Percentiles rank a stretch among this genome's conserved stretches.
phyloP scores from a whole-genome alignment of 2,113 vertebrate species.

The Guaruba guarouba region DNA sequence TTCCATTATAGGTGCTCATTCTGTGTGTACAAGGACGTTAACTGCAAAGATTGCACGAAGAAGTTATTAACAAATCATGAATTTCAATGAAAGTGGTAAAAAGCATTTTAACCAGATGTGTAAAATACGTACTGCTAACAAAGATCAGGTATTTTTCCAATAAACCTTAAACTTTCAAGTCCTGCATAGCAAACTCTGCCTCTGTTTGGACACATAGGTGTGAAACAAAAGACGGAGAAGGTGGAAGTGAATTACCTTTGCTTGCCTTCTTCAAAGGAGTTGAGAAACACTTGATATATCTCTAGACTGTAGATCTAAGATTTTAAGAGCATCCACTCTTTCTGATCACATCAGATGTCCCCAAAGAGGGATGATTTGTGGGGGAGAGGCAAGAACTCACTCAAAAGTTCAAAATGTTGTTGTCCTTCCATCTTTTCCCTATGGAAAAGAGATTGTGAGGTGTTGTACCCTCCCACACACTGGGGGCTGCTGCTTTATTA shows the following conservation, averaged over 20 bases:
- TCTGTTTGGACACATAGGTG: not conserved
- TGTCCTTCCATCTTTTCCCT: not conserved
- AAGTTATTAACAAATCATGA: not conserved
- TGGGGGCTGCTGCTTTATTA: not conserved
- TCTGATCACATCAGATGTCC: not conserved
- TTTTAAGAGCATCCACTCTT: not conserved
- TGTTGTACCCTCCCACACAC: not conserved
- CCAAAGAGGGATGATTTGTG: not conserved
- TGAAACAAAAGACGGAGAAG: not conserved
- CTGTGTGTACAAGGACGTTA: rapidly evolving
- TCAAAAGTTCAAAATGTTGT: not conserved
- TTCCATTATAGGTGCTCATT: not conserved
- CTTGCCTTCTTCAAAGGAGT: not conserved
- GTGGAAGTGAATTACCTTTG: not conserved
- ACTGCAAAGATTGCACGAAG: not conserved
- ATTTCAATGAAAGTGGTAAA: not conserved
- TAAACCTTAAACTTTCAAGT: not conserved
- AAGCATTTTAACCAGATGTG: not conserved
- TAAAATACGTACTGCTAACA: not conserved
- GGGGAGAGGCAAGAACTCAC: not conserved
- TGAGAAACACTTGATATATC: not conserved
- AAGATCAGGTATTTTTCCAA: not conserved
- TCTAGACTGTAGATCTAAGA: not conserved
- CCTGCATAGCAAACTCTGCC: not conserved
- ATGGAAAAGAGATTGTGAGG: not conserved